Evolutionary conservation across 2,888 invertebrate species (phyloP), one percentile per base, ranked within the genome.

Genomic region (Dicyrtomina minuta): DNA sequence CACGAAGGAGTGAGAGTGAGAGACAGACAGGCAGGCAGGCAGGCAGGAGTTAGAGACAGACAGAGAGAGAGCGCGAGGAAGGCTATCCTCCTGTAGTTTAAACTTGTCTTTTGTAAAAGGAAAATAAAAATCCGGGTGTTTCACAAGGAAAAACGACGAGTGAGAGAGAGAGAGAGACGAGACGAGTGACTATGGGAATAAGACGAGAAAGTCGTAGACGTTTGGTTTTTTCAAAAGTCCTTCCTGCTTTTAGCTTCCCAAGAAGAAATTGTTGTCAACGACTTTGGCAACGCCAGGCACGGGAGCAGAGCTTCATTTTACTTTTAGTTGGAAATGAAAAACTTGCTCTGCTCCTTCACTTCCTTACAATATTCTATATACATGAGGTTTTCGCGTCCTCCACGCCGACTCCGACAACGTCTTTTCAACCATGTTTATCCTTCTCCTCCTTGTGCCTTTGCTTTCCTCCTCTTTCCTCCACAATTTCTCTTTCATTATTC

Each of bases 261-360:
- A n/a, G n/a, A 33, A 33, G 33, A 33, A 33, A 33, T 33, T 33
- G 33, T 33, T 33, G 33, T 33, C 33, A 33, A 33, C 33, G 33
- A 33, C 33, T 33, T 33, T 33, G 33, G 33, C 33, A 33, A 33
- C 3, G 33, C 33, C 33, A 33, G 8, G 33, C 3, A 33, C 33
- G 33, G 33, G 51, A 51, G 51, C 64, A 64, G 64, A 46, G 64
- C 64, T 51, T 64, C 64, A 64, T 64, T 51, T 64, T 64, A 51
- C 64, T 64, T 51, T 27, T 24, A 62, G 46, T 51, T 46, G 49
- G 51, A 64, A 51, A 46, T 33, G 33, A 33, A 33, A 33, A 33
- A 33, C 33, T 33, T 33, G 33, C 33, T 33, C 33, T 33, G 33
- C 33, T 33, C 33, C 33, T 61, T 61, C 60, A 61, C 51, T 46